A percentile compares a stretch with the other conserved stretches of the same genome.
These are phyloP conservation scores for Setophaga petechia DNA, from an alignment of 2,113 vertebrate genomes.

Conservation along the genomic window DNA sequence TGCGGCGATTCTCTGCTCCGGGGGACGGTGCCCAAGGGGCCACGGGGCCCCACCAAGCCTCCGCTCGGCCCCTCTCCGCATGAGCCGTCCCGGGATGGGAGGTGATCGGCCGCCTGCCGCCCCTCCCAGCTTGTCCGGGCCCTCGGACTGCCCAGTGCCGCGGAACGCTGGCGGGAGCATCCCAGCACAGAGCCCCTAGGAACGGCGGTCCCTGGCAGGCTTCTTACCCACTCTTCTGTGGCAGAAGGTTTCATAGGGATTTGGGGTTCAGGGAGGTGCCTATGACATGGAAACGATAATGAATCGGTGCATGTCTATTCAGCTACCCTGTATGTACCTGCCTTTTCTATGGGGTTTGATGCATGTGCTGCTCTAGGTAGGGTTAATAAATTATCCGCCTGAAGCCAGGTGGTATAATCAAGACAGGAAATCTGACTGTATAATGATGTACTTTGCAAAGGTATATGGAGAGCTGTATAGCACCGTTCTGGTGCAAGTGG, in stretches of 20 bases:
- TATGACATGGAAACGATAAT: rapidly evolving
- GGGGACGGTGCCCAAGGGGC: neutral
- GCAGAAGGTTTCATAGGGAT: neutral
- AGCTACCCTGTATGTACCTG: rapidly evolving
- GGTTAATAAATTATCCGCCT: neutral
- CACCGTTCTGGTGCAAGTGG: rapidly evolving
- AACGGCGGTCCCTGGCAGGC: neutral
- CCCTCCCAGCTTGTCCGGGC: neutral
- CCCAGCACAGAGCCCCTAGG: neutral
- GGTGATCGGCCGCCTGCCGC: neutral
- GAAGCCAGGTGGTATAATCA: neutral
- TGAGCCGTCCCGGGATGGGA: neutral
- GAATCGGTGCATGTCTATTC: neutral
- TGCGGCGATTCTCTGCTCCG: neutral
- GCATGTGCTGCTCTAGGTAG: neutral
- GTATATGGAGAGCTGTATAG: neutral
- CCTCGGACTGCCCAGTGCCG: neutral
- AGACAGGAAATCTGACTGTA: neutral
- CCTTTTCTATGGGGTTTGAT: neutral
- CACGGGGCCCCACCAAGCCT: neutral
- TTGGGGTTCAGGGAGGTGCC: neutral
- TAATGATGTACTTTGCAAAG: neutral
- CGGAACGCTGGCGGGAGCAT: neutral
- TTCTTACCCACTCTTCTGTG: neutral
- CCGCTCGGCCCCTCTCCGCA: neutral